Evolutionary conservation across 2,888 invertebrate species (phyloP).

Genomic region (Caenorhabditis angaria): DNA sequence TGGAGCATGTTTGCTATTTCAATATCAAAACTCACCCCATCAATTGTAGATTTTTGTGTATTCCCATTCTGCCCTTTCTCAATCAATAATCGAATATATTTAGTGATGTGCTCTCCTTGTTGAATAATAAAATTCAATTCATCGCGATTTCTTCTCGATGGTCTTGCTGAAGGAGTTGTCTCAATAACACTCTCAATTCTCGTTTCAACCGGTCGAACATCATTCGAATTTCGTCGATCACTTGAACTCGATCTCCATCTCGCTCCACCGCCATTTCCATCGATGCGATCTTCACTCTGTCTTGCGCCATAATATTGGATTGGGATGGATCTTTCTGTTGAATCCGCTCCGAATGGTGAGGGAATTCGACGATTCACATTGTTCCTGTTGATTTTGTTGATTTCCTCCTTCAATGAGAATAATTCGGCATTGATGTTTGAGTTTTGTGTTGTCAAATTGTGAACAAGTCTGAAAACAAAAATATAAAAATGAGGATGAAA

Average conservation of each 20-base stretch:
- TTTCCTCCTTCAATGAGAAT: constrained; percentile 29
- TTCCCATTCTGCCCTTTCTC: constrained; percentile 37
- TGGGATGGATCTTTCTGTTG: constrained; percentile 1
- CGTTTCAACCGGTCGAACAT: constrained; percentile 15
- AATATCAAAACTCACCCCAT: not conserved
- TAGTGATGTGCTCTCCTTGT: constrained; percentile 33
- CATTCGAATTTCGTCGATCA: constrained; percentile 39
- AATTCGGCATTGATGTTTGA: constrained; percentile 34
- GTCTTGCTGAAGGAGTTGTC: constrained; percentile 18
- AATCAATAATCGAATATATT: constrained; percentile 21
- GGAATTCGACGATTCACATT: constrained; percentile 32
- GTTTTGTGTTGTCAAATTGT: constrained; percentile 27
- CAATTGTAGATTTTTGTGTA: not conserved
- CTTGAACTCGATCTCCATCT: constrained; percentile 38
- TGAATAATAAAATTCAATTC: constrained; percentile 29
- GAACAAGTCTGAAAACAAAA: constrained; percentile 26
- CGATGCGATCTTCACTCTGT: not conserved
- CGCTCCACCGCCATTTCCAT: constrained; percentile 23
- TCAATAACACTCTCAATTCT: constrained; percentile 14
- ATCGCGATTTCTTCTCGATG: constrained; percentile 30
- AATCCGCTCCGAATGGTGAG: constrained; percentile 19
- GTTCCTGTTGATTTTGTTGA: constrained; percentile 23
- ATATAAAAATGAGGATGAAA: too few relatives aligned
- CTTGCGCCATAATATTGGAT: not conserved
- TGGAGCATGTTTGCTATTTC: too few relatives aligned